Conservation (phyloP, 2,888 invertebrate species). For the Deroplatys truncata region DNA sequence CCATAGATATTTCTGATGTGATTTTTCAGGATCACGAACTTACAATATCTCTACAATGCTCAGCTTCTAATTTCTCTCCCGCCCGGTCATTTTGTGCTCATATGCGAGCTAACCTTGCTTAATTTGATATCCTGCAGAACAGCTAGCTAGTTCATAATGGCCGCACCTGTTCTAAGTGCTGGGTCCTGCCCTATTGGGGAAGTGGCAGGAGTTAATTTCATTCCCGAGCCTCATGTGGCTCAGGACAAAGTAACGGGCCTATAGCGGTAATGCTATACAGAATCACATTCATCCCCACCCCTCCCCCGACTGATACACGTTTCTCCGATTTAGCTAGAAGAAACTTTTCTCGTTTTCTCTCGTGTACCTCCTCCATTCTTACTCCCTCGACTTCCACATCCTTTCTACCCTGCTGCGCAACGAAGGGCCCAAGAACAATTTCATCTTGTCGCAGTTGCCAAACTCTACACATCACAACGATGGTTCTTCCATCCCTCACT, state of each 20-base stretch:
- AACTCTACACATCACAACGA: not conserved
- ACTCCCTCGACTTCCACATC: not conserved
- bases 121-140: not conserved
- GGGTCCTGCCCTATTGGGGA: not conserved
- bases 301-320: slow-evolving; percentile 1
- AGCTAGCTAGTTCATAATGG: not conserved
- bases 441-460: not conserved
- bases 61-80: no score
- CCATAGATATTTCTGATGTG: no score
- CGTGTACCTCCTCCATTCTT: not conserved
- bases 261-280: not conserved
- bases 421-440: not conserved
- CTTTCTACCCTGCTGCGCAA: not conserved
- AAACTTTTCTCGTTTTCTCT: slow-evolving; percentile 15
- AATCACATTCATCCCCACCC: not conserved
- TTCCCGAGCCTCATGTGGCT: not conserved
- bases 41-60: no score
- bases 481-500: not conserved
- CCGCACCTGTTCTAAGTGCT: not conserved
- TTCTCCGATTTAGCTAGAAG: slow-evolving; percentile 4
- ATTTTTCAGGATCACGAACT: no score
- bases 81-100: no score
- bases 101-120: not conserved
- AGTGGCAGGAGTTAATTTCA: not conserved
- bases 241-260: not conserved